Base-by-base conservation (phyloP, 2,113 vertebrate species). In the Merops nubicus region DNA sequence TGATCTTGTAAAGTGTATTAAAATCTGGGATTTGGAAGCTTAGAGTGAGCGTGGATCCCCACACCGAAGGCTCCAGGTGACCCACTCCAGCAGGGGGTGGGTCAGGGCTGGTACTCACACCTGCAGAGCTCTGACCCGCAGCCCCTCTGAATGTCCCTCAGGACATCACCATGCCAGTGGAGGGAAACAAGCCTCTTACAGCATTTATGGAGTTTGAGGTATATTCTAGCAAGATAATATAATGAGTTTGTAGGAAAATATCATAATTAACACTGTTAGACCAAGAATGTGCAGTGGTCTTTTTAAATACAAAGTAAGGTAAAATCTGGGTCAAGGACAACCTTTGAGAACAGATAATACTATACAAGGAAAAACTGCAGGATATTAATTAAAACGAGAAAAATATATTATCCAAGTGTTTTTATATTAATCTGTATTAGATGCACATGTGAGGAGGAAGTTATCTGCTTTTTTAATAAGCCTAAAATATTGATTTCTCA, bases 81-180 rank as follows among this genome's bases (percentile, higher is more conserved):
- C n/a, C n/a, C n/a, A n/a, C n/a, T n/a, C n/a, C 1, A 0, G 33
- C n/a, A 36, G 45, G 47, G 28, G 25, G 17, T 3, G 4, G 62
- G 40, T 69, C 77, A 42, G 9, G 34, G 38, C 51, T 88, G 60
- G n/a, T 42, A n/a, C 56, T 89, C n/a, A 42, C 31, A 56, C 28
- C 18, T 87, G 34, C 50, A 77, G 34, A 74, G 20, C 22, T 62
- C 11, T 82, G 40, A 53, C 10, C 25, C 43, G 25, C 3, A 2
- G 59, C 34, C 50, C 23, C 50, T 77, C 26, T 60, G 25, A 43
- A 51, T 11, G 6, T 48, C 38, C 53, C 28, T 42, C 29, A 42
- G 25, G 73, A 77, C 28, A 48, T 8, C 1, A 0, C 4, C 18
- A 16, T 5, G 6, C 20, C 21, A 25, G 13, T 48, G 53, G 18